phyloP scores from a whole-genome alignment of 2,888 invertebrate genomes.

The Lathronympha strigana region DNA sequence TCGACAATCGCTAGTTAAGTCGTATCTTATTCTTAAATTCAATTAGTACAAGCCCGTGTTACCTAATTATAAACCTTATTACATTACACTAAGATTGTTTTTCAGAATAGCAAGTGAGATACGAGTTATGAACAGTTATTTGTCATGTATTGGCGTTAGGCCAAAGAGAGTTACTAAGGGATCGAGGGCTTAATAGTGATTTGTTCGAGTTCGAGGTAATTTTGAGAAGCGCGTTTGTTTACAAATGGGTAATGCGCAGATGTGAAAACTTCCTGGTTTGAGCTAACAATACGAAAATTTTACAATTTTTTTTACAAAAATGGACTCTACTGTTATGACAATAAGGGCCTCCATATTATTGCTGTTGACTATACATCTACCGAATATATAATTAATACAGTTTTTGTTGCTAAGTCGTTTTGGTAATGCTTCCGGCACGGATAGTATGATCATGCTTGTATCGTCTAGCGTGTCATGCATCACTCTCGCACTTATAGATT shows the following conservation, averaged over 20 bases:
- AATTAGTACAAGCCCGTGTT: not conserved
- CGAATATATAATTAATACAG: not conserved
- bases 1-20: not conserved
- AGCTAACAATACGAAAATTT: not conserved
- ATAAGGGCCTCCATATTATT: not conserved
- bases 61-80: conserved; percentile 3
- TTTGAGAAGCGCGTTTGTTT: conserved; percentile 32
- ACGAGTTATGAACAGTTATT: not conserved
- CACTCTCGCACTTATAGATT: too few relatives aligned
- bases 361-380: not conserved
- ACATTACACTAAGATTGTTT: not conserved
- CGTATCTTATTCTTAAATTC: conserved; percentile 4
- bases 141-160: conserved; percentile 17
- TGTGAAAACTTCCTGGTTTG: conserved; percentile 32
- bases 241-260: conserved; percentile 32
- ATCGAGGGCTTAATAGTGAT: conserved; percentile 35
- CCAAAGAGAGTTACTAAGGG: conserved; percentile 33
- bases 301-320: too few relatives aligned
- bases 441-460: too few relatives aligned
- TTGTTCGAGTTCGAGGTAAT: conserved; percentile 29
- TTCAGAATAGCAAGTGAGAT: not conserved
- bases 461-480: too few relatives aligned
- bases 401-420: not conserved
- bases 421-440: not conserved
- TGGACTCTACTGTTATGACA: not conserved